Evolutionary conservation across 2,888 invertebrate species (phyloP).

Genomic region (Notocelia uddmanniana): DNA sequence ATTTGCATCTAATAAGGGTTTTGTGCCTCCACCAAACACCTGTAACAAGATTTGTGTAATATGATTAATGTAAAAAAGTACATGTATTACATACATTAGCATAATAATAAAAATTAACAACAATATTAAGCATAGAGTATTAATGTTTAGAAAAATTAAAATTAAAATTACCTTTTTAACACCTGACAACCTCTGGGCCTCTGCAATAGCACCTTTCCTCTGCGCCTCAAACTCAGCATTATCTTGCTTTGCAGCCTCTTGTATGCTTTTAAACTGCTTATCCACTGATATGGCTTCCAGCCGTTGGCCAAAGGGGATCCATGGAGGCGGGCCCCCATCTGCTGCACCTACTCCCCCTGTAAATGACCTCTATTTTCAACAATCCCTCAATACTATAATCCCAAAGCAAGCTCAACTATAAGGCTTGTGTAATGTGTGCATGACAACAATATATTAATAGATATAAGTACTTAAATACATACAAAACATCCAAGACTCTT

Average conservation of each 20-base stretch:
- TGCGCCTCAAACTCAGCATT: conserved; percentile 96
- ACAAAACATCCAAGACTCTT: too few species aligned
- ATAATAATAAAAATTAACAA: too few species aligned
- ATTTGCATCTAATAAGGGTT: conserved; percentile 90
- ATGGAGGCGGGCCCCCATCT: conserved; percentile 94
- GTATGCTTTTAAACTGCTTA: conserved; percentile 90
- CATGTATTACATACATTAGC: too few species aligned
- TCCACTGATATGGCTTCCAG: conserved; percentile 87
- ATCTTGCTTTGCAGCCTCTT: conserved; percentile 87
- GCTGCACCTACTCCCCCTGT: conserved; percentile 86
- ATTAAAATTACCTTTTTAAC: conserved; percentile 79
- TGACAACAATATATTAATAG: too few species aligned
- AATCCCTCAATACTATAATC: not conserved
- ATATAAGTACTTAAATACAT: too few species aligned
- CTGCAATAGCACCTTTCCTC: conserved; percentile 95
- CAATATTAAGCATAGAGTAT: not conserved
- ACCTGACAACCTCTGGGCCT: conserved; percentile 89
- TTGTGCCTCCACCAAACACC: conserved; percentile 88
- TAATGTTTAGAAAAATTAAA: not conserved
- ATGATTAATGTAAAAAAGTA: too few species aligned
- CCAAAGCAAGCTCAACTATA: too few species aligned
- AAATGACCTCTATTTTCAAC: not conserved
- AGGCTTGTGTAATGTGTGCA: too few species aligned
- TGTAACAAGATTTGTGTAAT: conserved; percentile 57
- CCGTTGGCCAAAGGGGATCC: conserved; percentile 96